These are phyloP conservation scores for Pogonomyrmex barbatus DNA, from an alignment of 1,140 invertebrate species.

Conservation along the genomic window DNA sequence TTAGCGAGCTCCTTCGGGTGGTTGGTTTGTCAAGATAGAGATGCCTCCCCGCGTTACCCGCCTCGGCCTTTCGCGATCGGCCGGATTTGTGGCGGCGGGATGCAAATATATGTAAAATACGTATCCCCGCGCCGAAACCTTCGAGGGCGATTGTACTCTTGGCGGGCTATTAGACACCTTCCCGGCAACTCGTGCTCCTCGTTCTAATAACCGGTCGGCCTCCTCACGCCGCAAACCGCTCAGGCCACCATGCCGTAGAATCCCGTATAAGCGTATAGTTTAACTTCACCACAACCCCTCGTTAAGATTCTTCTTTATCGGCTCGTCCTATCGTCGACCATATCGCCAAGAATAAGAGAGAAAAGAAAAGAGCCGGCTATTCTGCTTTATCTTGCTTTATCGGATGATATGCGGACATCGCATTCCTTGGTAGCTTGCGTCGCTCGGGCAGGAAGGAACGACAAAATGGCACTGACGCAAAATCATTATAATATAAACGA, in stretches of 20 bases:
- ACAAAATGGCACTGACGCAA: neutral
- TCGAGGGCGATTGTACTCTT: conserved; percentile 81
- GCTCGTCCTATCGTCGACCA: conserved; percentile 55
- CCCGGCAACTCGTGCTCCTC: conserved; percentile 78
- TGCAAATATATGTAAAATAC: conserved; percentile 84
- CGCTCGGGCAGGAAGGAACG: neutral
- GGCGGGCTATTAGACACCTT: conserved; percentile 84
- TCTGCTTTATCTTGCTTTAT: conserved; percentile 21
- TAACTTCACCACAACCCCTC: conserved; percentile 79
- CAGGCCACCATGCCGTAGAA: conserved; percentile 44
- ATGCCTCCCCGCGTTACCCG: conserved; percentile 69
- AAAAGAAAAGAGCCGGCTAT: conserved; percentile 27
- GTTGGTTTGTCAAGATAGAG: conserved; percentile 79
- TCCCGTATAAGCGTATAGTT: conserved; percentile 74
- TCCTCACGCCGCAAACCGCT: conserved; percentile 61
- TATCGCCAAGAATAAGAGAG: neutral
- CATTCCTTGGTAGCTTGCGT: conserved; percentile 28
- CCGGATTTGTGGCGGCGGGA: conserved; percentile 76
- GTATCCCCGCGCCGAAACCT: conserved; percentile 69
- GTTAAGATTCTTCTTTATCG: conserved; percentile 84
- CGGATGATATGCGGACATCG: conserved; percentile 36
- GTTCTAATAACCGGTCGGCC: conserved; percentile 79
- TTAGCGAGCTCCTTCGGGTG: conserved; percentile 59
- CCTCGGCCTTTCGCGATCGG: conserved; percentile 56
- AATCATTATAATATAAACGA: neutral